A percentile compares a stretch with the other conserved stretches of the same genome.
phyloP scores from a whole-genome alignment of 1,140 invertebrate species.

The Battus philenor region DNA sequence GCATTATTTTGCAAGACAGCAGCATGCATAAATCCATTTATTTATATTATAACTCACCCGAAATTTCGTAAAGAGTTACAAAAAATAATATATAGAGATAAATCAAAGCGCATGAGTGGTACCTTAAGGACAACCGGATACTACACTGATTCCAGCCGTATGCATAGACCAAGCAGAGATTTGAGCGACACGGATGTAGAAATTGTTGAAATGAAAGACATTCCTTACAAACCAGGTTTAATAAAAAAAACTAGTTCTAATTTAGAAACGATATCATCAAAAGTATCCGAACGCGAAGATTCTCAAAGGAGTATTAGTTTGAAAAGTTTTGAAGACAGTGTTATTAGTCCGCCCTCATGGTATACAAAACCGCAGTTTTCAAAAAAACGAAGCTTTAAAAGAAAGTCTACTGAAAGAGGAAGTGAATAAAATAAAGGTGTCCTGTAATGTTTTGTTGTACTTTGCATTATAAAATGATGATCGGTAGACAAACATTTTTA shows the following conservation, averaged over 20 bases:
- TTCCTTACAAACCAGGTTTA: slow-evolving; percentile 43
- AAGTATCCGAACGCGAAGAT: slow-evolving; percentile 44
- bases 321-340: slow-evolving; percentile 58
- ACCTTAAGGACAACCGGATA: slow-evolving; percentile 55
- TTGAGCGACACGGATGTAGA: slow-evolving; percentile 67
- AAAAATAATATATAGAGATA: slow-evolving; percentile 59
- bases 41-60: slow-evolving; percentile 84
- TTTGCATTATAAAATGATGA: no score
- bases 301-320: slow-evolving; percentile 54
- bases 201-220: slow-evolving; percentile 70
- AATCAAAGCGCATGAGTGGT: slow-evolving; percentile 51
- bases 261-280: slow-evolving; percentile 52
- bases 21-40: slow-evolving; percentile 84
- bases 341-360: slow-evolving; percentile 69
- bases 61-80: slow-evolving; percentile 79
- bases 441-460: no score
- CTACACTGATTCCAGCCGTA: slow-evolving; percentile 33
- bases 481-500: no score
- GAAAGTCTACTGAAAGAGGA: slow-evolving; percentile 41
- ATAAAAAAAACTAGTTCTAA: slow-evolving; percentile 20
- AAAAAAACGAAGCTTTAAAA: slow-evolving; percentile 58
- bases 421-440: no score
- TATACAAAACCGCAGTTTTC: slow-evolving; percentile 65
- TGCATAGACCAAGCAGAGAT: slow-evolving; percentile 55
- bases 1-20: slow-evolving; percentile 86